phyloP scores from a whole-genome alignment of 2,888 invertebrate genomes.

The Ormyrus rosae region DNA sequence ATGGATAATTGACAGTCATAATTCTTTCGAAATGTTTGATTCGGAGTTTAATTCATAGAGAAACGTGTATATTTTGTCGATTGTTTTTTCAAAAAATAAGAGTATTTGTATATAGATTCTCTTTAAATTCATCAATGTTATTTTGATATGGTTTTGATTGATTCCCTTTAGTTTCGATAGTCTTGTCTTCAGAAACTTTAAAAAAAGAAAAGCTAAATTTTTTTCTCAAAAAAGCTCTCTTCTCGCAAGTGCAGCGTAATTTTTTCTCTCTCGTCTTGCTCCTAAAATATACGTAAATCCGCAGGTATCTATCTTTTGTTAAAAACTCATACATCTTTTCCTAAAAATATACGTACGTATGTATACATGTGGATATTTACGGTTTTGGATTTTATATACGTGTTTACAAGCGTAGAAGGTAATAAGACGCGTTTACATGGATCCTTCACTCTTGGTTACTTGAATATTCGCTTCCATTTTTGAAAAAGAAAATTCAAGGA shows the following conservation, averaged over 20 bases:
- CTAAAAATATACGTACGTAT: slow-evolving; percentile 39
- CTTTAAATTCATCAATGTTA: neutral
- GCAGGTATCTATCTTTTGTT: slow-evolving; percentile 35
- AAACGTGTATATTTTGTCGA: slow-evolving; percentile 14
- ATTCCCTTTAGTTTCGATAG: slow-evolving; percentile 33
- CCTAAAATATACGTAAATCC: slow-evolving; percentile 9
- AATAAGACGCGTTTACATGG: too few species aligned
- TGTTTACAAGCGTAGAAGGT: slow-evolving; percentile 17
- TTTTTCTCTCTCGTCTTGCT: neutral
- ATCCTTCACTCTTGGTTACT: too few species aligned
- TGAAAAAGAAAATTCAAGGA: too few species aligned
- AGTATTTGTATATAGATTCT: neutral
- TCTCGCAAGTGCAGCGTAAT: neutral
- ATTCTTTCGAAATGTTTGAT: slow-evolving; percentile 43
- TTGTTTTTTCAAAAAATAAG: slow-evolving; percentile 24
- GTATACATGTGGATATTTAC: neutral
- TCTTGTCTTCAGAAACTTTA: slow-evolving; percentile 5
- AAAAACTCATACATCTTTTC: slow-evolving; percentile 17
- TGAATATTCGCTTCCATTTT: too few species aligned
- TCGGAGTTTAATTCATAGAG: slow-evolving; percentile 1
- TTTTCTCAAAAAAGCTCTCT: neutral
- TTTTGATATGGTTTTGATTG: slow-evolving; percentile 25
- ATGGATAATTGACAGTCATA: slow-evolving; percentile 49
- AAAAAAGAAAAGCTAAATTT: slow-evolving; percentile 7
- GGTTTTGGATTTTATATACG: neutral